phyloP scores from a whole-genome alignment of 2,888 invertebrate species.

The Eupithecia centaureata region DNA sequence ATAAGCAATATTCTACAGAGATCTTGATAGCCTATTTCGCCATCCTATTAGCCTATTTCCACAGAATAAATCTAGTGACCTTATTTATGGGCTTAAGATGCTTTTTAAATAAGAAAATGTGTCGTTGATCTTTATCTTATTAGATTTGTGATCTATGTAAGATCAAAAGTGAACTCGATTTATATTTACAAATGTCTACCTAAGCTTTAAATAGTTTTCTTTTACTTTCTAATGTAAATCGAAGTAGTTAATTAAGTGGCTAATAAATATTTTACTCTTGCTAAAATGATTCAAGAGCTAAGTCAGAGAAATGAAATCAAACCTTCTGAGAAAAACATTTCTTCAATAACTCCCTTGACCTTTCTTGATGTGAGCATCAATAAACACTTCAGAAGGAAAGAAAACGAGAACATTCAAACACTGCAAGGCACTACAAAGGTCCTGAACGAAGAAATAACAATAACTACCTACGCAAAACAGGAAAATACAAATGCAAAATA shows the following conservation, averaged over 20 bases:
- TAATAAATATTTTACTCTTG: no score
- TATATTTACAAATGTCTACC: not conserved
- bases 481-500: constrained; percentile 8
- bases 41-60: not conserved
- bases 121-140: not conserved
- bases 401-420: constrained; percentile 48
- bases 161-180: not conserved
- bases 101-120: not conserved
- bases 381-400: constrained; percentile 54
- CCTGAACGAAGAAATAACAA: constrained; percentile 60
- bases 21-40: not conserved
- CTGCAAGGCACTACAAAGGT: constrained; percentile 53
- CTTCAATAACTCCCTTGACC: constrained; percentile 52
- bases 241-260: no score
- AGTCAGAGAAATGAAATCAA: constrained; percentile 32
- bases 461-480: constrained; percentile 47
- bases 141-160: not conserved
- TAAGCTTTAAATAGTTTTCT: not conserved
- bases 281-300: not conserved
- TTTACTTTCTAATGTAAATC: not conserved
- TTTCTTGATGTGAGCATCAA: constrained; percentile 54
- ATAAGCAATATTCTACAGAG: constrained; percentile 37
- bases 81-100: not conserved
- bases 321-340: constrained; percentile 35
- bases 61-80: not conserved